A percentile compares a stretch with the other conserved stretches of the same genome.
These are phyloP conservation scores for Olivierus martensii DNA, from an alignment of 1,140 invertebrate genomes.

Conservation along the genomic window DNA sequence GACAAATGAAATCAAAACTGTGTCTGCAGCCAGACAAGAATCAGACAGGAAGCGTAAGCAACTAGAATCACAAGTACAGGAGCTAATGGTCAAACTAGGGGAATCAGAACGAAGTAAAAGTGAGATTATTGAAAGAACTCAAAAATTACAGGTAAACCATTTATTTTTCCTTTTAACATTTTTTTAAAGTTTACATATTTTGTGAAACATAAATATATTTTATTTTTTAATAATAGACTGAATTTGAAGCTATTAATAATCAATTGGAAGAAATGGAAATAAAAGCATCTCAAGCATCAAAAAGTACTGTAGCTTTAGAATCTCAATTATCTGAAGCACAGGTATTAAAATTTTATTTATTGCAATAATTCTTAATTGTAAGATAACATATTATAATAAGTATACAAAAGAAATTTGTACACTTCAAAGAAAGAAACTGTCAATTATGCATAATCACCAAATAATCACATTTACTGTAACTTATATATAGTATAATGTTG, in stretches of 20 bases:
- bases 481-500: no score
- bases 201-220: neutral
- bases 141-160: slow-evolving; percentile 41
- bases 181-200: neutral
- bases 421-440: no score
- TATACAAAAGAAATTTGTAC: no score
- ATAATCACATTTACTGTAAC: no score
- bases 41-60: slow-evolving; percentile 86
- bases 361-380: no score
- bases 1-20: slow-evolving; percentile 71
- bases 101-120: slow-evolving; percentile 37
- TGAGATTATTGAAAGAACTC: slow-evolving; percentile 30
- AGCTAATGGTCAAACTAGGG: slow-evolving; percentile 34
- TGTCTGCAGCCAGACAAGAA: slow-evolving; percentile 67
- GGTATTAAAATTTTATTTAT: neutral
- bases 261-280: slow-evolving; percentile 75
- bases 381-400: no score
- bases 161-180: neutral
- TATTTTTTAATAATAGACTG: slow-evolving; percentile 18
- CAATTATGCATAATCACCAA: no score
- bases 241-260: slow-evolving; percentile 46
- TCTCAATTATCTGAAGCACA: slow-evolving; percentile 28
- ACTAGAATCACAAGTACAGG: slow-evolving; percentile 60
- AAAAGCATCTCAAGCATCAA: slow-evolving; percentile 53
- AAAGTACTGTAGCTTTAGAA: slow-evolving; percentile 45